Percentiles rank a stretch among this genome's conserved stretches.
Evolutionary conservation across 2,797 vertebrate genomes (phyloP).

Genomic region (Periophthalmus magnuspinnatus): DNA sequence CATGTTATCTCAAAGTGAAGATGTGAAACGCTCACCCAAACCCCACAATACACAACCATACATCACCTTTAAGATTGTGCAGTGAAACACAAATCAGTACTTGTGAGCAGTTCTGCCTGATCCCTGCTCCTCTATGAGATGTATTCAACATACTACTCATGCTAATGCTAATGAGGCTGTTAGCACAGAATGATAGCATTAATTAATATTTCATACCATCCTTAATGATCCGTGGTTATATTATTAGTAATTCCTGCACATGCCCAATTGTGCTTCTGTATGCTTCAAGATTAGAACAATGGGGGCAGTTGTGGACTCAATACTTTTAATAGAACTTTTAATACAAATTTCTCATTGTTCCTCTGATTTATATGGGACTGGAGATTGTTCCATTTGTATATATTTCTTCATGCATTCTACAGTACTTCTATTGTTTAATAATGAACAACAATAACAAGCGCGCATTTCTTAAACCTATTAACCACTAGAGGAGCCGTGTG

Average conservation of each 20-base stretch:
- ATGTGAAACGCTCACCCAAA: no score
- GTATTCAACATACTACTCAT: slow-evolving; percentile 41
- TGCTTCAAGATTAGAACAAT: not conserved
- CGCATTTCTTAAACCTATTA: slow-evolving; percentile 90
- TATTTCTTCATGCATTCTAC: slow-evolving; percentile 51
- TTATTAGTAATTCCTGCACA: slow-evolving; percentile 5
- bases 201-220: slow-evolving; percentile 44
- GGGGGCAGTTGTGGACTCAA: not conserved
- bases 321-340: not conserved
- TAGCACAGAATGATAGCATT: slow-evolving; percentile 52
- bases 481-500: slow-evolving; percentile 81
- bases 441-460: slow-evolving; percentile 83
- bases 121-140: slow-evolving; percentile 32
- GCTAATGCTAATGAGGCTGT: slow-evolving; percentile 49
- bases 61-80: no score
- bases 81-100: no score
- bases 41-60: no score
- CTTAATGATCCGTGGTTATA: slow-evolving; percentile 18
- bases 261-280: not conserved
- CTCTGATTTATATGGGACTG: slow-evolving; percentile 48
- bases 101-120: no score
- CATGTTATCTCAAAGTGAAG: no score
- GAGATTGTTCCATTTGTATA: slow-evolving; percentile 59
- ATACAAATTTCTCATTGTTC: slow-evolving; percentile 15
- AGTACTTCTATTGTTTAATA: slow-evolving; percentile 74